Evolutionary conservation across 2,113 vertebrate species (phyloP), one percentile per base, ranked within the genome.

Genomic region (Austrofundulus limnaeus): DNA sequence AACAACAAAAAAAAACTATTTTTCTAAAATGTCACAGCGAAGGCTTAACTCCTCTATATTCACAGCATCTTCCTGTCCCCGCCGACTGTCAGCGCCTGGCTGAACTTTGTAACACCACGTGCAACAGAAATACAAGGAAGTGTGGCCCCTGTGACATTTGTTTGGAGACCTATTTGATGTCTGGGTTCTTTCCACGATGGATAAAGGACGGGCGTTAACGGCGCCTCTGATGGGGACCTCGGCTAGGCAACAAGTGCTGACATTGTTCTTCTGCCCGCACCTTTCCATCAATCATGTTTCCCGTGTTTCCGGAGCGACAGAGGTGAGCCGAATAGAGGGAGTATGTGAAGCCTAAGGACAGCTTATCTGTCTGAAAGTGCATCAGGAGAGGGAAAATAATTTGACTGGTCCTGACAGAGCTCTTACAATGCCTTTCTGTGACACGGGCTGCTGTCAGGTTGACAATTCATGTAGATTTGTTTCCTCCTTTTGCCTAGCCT

Each of bases 281-380:
- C 75, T 82, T 86, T 77, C 81, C 58, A 87, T 90, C 85, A 85
- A 82, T 88, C 77, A 83, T 16, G 11, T 55, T 77, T 77, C 66
- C 53, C 20, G 60, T 66, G 85, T 78, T 78, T 70, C 78, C 80
- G 70, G 23, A 1, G 82, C 82, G 83, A 77, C 67, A 72, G 46
- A 62, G 58, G 80, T 60, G 82, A 70, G 70, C 17, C 45, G 51
- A 65, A 64, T 47, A 50, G 52, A 70, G 48, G 63, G 25, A 43
- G 52, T 10, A 37, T 58, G 70, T 48, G 37, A 69, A 67, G 70
- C 66, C 82, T 52, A 34, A 77, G 72, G 77, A 75, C 82, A 66
- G 82, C 81, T 63, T 63, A 82, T 81, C 77, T 85, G 81, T 84
- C 83, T 85, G 61, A 75, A 77, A 80, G 72, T 67, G 75, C 71